Percentiles rank a stretch among this genome's conserved stretches.
Evolutionary conservation across 1,140 invertebrate species (phyloP).

Genomic region (Drosophila erecta): DNA sequence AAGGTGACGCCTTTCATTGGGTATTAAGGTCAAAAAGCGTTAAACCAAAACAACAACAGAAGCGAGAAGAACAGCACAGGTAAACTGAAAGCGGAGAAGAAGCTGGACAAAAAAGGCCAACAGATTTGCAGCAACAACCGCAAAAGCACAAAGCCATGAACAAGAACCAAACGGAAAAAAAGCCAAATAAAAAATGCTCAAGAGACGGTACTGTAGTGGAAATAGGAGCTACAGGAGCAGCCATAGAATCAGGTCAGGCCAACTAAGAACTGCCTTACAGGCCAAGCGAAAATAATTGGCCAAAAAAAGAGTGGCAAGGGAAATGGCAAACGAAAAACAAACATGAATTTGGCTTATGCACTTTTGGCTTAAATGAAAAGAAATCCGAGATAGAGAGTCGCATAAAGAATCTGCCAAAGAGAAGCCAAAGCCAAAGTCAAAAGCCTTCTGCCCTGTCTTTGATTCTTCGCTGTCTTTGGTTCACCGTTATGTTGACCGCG

Average conservation of each 20-base stretch:
- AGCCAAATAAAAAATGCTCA: not conserved
- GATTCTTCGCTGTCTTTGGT: constrained; percentile 44
- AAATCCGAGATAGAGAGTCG: constrained; percentile 49
- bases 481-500: constrained; percentile 79
- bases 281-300: constrained; percentile 74
- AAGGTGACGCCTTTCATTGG: constrained; percentile 73
- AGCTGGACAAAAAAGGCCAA: constrained; percentile 49
- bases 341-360: constrained; percentile 52
- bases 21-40: constrained; percentile 80
- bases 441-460: constrained; percentile 26
- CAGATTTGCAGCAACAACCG: constrained; percentile 72
- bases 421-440: constrained; percentile 23
- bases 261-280: constrained; percentile 47
- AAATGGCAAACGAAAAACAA: constrained; percentile 28
- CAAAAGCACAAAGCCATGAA: constrained; percentile 65
- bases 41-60: constrained; percentile 70
- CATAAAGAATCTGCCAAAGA: constrained; percentile 25
- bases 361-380: constrained; percentile 65
- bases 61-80: constrained; percentile 34
- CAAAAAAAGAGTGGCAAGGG: constrained; percentile 16
- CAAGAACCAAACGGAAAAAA: constrained; percentile 14
- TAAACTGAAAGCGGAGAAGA: constrained; percentile 50
- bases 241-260: constrained; percentile 70
- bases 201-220: not conserved
- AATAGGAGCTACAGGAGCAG: constrained; percentile 26